These are phyloP conservation scores for Cataglyphis rosenhaueri DNA, from an alignment of 2,888 invertebrate species.

Conservation along the genomic window DNA sequence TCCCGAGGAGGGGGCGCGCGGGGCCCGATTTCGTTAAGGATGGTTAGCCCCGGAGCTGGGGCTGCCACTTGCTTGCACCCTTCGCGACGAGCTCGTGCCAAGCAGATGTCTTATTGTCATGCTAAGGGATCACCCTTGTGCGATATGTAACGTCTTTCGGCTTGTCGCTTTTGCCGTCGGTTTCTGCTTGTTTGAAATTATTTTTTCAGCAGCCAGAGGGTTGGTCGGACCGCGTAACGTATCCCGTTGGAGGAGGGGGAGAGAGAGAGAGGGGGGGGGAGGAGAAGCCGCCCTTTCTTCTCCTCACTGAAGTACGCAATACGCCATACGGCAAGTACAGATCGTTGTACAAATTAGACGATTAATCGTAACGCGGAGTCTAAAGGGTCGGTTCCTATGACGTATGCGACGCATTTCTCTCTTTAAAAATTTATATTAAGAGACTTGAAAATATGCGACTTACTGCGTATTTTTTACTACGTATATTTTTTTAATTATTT, in stretches of 20 bases:
- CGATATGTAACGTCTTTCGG: slow-evolving; percentile 79
- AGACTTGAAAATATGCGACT: too few species aligned
- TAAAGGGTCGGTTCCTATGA: neutral
- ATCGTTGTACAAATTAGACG: slow-evolving; percentile 49
- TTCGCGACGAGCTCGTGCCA: slow-evolving; percentile 79
- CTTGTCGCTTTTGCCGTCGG: slow-evolving; percentile 66
- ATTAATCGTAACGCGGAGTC: slow-evolving; percentile 18
- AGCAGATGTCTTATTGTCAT: slow-evolving; percentile 84
- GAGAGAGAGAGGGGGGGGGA: too few species aligned
- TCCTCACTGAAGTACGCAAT: slow-evolving; percentile 3
- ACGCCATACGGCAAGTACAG: slow-evolving; percentile 29
- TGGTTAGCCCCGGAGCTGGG: slow-evolving; percentile 70
- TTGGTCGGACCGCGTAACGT: slow-evolving; percentile 63
- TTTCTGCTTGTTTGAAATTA: slow-evolving; percentile 74
- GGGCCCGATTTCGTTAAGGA: slow-evolving; percentile 76
- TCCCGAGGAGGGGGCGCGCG: slow-evolving; percentile 54
- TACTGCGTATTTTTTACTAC: neutral
- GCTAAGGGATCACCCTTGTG: slow-evolving; percentile 79
- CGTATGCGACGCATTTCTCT: neutral
- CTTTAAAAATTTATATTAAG: neutral
- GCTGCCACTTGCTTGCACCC: slow-evolving; percentile 71
- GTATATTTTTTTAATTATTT: neutral
- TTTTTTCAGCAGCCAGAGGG: slow-evolving; percentile 59
- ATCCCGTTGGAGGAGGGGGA: slow-evolving; percentile 38
- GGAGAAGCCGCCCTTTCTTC: neutral